phyloP scores from a whole-genome alignment of 2,113 vertebrate genomes.

The Catharus bicknelli region DNA sequence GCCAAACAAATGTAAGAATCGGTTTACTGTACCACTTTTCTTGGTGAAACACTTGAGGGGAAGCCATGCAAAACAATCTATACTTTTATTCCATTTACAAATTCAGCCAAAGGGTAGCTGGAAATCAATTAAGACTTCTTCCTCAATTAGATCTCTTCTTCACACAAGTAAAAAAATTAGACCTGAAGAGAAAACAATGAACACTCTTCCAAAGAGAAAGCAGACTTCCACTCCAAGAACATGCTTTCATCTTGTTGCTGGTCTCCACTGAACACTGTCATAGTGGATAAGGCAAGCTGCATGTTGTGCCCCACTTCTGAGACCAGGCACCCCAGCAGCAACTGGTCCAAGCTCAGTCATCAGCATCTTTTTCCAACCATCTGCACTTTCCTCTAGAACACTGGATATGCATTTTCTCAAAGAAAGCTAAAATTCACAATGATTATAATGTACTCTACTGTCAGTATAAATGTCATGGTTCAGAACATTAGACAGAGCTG shows the following conservation, averaged over 20 bases:
- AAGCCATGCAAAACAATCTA: background rate
- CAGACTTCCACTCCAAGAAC: background rate
- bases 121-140: background rate
- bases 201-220: background rate
- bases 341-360: background rate
- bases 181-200: background rate
- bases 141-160: background rate
- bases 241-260: background rate
- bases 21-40: background rate
- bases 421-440: background rate
- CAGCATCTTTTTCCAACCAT: background rate
- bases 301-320: background rate
- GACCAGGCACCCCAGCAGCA: background rate
- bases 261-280: background rate
- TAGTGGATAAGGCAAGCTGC: background rate
- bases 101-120: background rate
- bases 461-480: background rate
- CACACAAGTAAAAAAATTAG: background rate
- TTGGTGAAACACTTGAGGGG: background rate
- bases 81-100: background rate
- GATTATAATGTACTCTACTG: background rate
- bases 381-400: background rate
- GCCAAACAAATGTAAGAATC: background rate
- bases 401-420: background rate
- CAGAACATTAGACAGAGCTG: background rate